These are phyloP conservation scores for Heterocephalus glaber DNA, from an alignment of 2,113 vertebrate genomes.

Conservation along the genomic window DNA sequence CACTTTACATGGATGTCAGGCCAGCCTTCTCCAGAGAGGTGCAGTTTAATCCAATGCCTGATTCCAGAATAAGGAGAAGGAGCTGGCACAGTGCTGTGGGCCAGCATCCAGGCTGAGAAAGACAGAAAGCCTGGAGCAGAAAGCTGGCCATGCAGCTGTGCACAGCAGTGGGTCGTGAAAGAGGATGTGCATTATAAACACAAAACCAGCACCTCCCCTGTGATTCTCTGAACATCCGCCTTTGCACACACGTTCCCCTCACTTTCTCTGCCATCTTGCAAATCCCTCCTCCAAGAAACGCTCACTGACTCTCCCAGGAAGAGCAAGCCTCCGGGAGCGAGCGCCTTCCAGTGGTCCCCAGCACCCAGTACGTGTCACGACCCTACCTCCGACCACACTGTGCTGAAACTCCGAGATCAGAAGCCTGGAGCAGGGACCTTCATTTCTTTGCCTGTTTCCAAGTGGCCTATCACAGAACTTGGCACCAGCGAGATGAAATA, in stretches of 20 bases:
- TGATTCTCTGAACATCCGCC: background rate
- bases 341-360: background rate
- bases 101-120: background rate
- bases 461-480: background rate
- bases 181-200: too few species aligned
- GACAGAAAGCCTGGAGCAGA: background rate
- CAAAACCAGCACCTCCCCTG: background rate
- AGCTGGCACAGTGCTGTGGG: background rate
- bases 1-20: background rate
- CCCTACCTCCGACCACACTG: background rate
- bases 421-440: background rate
- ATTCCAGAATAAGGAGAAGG: background rate
- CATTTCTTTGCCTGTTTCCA: background rate
- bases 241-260: background rate
- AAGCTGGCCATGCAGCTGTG: background rate
- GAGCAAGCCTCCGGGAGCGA: background rate
- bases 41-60: background rate
- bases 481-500: background rate
- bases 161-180: background rate
- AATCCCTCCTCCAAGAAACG: background rate
- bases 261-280: background rate
- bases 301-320: background rate
- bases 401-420: background rate
- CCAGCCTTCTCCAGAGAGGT: background rate
- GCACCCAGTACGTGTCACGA: fast-evolving